Conservation (phyloP, 2,113 vertebrate genomes). For the Heterochromis multidens region DNA sequence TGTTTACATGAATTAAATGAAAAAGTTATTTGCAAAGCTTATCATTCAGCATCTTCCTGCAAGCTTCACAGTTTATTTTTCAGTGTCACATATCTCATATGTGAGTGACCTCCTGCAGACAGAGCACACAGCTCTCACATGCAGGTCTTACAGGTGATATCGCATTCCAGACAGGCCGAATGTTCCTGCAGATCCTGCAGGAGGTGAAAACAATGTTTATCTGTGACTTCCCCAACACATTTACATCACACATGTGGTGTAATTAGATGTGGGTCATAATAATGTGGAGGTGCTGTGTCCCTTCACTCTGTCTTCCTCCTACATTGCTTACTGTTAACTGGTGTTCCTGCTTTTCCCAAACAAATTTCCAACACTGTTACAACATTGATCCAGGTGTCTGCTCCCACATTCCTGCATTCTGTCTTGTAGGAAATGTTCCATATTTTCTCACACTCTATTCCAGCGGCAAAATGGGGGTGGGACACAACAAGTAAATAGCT, state of each 20-base stretch:
- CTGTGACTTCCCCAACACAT: not conserved
- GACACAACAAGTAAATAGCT: too few relatives aligned
- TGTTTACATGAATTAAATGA: not conserved
- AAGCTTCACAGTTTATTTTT: not conserved
- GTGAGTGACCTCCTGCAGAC: accelerated
- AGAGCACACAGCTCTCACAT: not conserved
- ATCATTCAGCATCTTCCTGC: not conserved
- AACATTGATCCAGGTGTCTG: too few relatives aligned
- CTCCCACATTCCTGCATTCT: too few relatives aligned
- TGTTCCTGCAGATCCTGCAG: not conserved
- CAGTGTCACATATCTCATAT: not conserved
- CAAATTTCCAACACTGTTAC: too few relatives aligned
- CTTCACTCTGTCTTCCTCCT: too few relatives aligned
- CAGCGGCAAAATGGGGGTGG: too few relatives aligned
- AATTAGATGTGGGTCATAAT: too few relatives aligned
- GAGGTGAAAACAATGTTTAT: not conserved
- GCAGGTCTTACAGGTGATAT: not conserved
- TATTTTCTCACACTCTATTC: too few relatives aligned
- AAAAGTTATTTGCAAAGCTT: not conserved
- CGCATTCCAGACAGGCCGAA: not conserved
- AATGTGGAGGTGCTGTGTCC: too few relatives aligned
- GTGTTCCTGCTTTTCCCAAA: too few relatives aligned
- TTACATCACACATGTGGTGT: not conserved
- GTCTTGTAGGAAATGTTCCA: too few relatives aligned
- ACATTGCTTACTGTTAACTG: too few relatives aligned